Conservation (phyloP, 2,888 invertebrate genomes). For the Orthonychiurus folsomi region DNA sequence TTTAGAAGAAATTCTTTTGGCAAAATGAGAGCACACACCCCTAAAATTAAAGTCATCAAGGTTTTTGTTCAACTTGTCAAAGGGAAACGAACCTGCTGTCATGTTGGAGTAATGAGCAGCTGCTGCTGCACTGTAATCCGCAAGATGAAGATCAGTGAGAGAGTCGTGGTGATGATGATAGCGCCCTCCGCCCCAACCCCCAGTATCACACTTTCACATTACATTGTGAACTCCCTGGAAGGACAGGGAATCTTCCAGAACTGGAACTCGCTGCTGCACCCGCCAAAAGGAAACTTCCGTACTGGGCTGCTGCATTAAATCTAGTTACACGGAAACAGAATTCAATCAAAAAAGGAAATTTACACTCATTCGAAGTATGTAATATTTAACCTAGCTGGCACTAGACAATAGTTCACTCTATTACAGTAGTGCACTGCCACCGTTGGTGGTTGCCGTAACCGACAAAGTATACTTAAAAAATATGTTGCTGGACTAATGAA, state of each 20-base stretch:
- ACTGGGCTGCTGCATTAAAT: constrained; percentile 40
- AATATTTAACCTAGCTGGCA: too few relatives aligned
- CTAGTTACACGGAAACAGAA: too few relatives aligned
- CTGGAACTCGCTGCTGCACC: constrained; percentile 34
- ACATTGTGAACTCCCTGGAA: constrained; percentile 22
- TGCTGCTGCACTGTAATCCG: constrained; percentile 28
- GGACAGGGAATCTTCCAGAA: constrained; percentile 30
- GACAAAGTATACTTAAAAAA: too few relatives aligned
- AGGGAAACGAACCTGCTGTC: constrained; percentile 40
- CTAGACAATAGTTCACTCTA: too few relatives aligned
- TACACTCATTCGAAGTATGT: too few relatives aligned
- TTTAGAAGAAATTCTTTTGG: too few relatives aligned
- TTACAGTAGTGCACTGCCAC: too few relatives aligned
- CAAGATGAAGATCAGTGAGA: constrained; percentile 27
- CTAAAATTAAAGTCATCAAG: background rate
- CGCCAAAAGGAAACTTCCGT: constrained; percentile 38
- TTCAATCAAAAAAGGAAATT: too few relatives aligned
- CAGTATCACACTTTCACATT: constrained; percentile 21
- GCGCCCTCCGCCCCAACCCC: constrained; percentile 30
- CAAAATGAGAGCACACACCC: too few relatives aligned
- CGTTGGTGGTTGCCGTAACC: too few relatives aligned
- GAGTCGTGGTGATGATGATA: constrained; percentile 30
- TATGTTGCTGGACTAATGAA: too few relatives aligned
- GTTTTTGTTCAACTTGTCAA: background rate
- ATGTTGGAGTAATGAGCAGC: constrained; percentile 39